These are phyloP conservation scores for Ochotona princeps DNA, from an alignment of 2,113 vertebrate genomes.

Conservation along the genomic window DNA sequence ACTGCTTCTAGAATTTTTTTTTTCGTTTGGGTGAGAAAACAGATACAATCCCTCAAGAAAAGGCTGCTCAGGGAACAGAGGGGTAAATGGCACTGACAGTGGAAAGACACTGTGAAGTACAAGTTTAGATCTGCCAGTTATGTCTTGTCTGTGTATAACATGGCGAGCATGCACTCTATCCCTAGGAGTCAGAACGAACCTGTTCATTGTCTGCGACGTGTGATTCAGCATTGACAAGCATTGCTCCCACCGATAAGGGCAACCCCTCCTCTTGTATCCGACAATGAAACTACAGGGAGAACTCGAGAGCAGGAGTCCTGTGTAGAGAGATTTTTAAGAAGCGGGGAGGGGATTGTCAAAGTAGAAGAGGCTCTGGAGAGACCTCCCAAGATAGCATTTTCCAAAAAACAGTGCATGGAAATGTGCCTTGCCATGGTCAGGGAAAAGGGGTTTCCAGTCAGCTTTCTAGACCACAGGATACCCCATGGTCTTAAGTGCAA, in stretches of 20 bases:
- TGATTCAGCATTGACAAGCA: not conserved
- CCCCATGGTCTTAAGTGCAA: not conserved
- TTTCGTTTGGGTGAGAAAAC: constrained; percentile 63
- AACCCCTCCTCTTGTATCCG: not conserved
- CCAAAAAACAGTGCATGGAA: not conserved
- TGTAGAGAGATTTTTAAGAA: not conserved
- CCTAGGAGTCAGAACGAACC: not conserved
- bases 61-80: not conserved
- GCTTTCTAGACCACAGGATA: not conserved
- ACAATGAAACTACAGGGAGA: not conserved
- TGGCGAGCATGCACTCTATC: too few relatives aligned
- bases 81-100: not conserved
- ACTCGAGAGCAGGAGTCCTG: not conserved
- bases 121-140: not conserved
- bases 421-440: not conserved
- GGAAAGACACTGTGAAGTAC: not conserved
- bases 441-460: not conserved
- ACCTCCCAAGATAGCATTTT: not conserved
- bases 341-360: not conserved
- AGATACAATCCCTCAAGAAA: constrained; percentile 11
- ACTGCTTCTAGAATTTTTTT: constrained; percentile 59
- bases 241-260: not conserved
- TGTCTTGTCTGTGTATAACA: not conserved
- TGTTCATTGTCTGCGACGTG: not conserved
- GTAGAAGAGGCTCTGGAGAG: not conserved